These are phyloP conservation scores for Florisuga fusca DNA, from an alignment of 2,797 vertebrate species.

Conservation along the genomic window DNA sequence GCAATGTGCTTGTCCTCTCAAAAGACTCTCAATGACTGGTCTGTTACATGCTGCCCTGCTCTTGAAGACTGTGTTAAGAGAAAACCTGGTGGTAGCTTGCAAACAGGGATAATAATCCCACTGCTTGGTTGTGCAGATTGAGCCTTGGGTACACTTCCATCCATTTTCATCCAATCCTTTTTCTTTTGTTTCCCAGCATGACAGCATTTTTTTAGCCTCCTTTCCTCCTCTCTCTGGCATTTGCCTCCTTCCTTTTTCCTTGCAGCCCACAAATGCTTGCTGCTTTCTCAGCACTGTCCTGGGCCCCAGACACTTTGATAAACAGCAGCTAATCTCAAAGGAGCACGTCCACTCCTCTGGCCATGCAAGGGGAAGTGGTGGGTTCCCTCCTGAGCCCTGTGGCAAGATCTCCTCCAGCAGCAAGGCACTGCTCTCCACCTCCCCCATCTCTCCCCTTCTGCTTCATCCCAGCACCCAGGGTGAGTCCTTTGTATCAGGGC, in stretches of 20 bases:
- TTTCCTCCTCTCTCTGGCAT: background rate
- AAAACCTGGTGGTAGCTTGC: background rate
- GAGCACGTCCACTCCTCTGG: background rate
- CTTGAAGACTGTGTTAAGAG: background rate
- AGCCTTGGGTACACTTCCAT: background rate
- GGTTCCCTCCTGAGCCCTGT: background rate
- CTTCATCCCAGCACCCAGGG: background rate
- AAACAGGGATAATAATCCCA: background rate
- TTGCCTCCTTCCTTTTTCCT: conserved; percentile 21
- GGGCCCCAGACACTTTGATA: background rate
- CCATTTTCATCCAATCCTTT: background rate
- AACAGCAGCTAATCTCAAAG: background rate
- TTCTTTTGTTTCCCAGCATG: background rate
- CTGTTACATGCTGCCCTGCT: background rate
- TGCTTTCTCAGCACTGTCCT: background rate
- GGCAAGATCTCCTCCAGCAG: background rate
- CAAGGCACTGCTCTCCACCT: background rate
- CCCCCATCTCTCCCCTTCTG: background rate
- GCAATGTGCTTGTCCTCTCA: background rate
- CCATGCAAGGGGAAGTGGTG: background rate
- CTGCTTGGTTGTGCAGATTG: background rate
- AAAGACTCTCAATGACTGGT: background rate
- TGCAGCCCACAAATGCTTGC: conserved; percentile 1
- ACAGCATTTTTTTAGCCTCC: background rate
- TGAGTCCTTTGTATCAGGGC: background rate